Percentiles rank a stretch among this genome's conserved stretches.
Evolutionary conservation across 2,888 invertebrate genomes (phyloP).

Genomic region (Eristalis pertinax): DNA sequence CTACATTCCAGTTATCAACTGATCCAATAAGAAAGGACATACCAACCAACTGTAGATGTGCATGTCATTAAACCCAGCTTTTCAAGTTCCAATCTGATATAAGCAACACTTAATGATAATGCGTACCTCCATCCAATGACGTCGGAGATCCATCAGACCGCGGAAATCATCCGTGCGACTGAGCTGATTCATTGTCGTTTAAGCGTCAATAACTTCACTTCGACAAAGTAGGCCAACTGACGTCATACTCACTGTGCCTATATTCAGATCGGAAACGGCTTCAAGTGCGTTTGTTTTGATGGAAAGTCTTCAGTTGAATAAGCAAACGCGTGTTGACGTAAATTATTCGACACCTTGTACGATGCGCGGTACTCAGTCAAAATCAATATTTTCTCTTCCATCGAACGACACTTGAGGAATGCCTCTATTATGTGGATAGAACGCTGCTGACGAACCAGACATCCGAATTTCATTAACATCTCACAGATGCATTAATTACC

Average conservation of each 20-base stretch:
- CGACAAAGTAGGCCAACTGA: neutral
- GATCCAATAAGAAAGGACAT: too few species aligned
- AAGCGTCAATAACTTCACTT: neutral
- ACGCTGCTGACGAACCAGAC: neutral
- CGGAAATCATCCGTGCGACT: too few species aligned
- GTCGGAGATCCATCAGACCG: too few species aligned
- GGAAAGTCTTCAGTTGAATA: conserved; percentile 20
- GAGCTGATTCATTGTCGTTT: neutral
- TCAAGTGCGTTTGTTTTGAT: neutral
- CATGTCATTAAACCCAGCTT: too few species aligned
- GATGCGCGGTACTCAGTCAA: neutral
- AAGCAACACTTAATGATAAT: too few species aligned
- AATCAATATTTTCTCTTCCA: conserved; percentile 32
- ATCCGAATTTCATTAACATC: neutral
- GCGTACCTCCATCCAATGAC: neutral
- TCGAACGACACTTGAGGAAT: conserved; percentile 3
- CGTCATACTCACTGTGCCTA: neutral
- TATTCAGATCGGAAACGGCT: neutral
- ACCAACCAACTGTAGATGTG: too few species aligned
- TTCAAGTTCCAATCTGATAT: too few species aligned
- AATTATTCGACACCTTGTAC: conserved; percentile 10
- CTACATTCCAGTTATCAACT: too few species aligned
- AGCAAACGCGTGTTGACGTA: neutral
- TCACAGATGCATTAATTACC: conserved; percentile 15
- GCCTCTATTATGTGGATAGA: neutral